Base-by-base conservation (phyloP, 1,140 invertebrate species). In the Vollenhovia emeryi region DNA sequence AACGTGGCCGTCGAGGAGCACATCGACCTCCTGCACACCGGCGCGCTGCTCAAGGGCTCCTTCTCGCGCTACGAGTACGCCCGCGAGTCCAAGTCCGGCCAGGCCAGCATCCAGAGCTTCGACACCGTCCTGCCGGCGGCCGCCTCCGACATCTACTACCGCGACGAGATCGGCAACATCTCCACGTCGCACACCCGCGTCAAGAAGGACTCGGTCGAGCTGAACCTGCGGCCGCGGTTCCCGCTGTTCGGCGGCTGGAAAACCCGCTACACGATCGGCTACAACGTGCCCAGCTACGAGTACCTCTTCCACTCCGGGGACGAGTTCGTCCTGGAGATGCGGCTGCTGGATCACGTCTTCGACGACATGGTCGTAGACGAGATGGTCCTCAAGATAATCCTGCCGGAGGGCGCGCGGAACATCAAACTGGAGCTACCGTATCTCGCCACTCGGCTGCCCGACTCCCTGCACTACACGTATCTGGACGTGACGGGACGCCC, bases 221-320 rank as follows among this genome's bases (percentile, higher is more conserved):
- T 99, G 2, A 99, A 99, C 91, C 95, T 99, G 1, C 96, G 98
- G 60, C 99, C 99, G 2, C 95, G 99, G 88, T 99, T 99, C 94
- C 99, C 99, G 27, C 95, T 99, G 0, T 99, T 99, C 95, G 99
- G 99, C 69, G 99, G 99, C 3, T 99, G 99, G 99, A 99, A 98
- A 94, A 99, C 99, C 3, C 98, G 99, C 91, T 99, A 99, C 94
- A 97, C 97, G 50, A 95, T 99, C 66, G 99, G 99, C 0, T 99
- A 99, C 95, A 99, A 99, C 95, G 97, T 99, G 1, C 99, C 99
- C 1, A 98, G 98, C 85, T 99, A 99, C 92, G 98, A 99, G 93
- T 99, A 99, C 94, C 95, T 99, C 3, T 99, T 96, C 92, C 97
- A 97, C 86, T 96, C 96, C 90, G 98, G 97, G 90, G 96, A 97